Evolutionary conservation across 2,888 invertebrate species (phyloP).

Genomic region (Diaprepes abbreviatus): DNA sequence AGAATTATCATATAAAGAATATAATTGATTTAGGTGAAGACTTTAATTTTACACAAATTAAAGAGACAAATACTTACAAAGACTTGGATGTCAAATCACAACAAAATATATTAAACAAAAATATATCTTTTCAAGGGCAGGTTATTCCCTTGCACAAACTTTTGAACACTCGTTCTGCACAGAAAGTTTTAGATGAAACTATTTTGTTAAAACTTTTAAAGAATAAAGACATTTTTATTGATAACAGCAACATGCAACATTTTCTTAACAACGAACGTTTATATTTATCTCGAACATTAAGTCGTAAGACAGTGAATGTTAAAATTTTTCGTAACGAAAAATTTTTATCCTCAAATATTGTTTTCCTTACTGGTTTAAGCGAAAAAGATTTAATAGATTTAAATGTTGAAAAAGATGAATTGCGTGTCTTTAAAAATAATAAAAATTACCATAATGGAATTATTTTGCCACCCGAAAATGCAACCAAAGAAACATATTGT

Average conservation of each 20-base stretch:
- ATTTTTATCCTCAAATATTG: background rate
- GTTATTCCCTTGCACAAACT: constrained; percentile 8
- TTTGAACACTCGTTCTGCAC: constrained; percentile 20
- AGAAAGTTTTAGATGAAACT: background rate
- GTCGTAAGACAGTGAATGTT: background rate
- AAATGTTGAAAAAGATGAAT: background rate
- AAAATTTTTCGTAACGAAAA: background rate
- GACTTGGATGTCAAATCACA: background rate
- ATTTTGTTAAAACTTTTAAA: background rate
- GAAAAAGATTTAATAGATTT: background rate
- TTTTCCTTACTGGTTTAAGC: background rate
- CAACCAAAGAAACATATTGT: background rate
- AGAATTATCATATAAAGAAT: background rate
- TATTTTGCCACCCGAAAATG: background rate
- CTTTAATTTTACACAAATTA: background rate
- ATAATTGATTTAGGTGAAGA: background rate
- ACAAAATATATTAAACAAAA: constrained; percentile 17
- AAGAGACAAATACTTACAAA: constrained; percentile 1
- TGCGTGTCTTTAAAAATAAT: background rate
- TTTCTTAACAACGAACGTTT: background rate
- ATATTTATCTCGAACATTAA: background rate
- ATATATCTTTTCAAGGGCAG: constrained; percentile 19
- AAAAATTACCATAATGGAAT: background rate
- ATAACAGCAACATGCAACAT: background rate
- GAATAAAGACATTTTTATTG: background rate